These are phyloP conservation scores for Ictalurus punctatus DNA, from an alignment of 2,113 vertebrate species.

Conservation along the genomic window DNA sequence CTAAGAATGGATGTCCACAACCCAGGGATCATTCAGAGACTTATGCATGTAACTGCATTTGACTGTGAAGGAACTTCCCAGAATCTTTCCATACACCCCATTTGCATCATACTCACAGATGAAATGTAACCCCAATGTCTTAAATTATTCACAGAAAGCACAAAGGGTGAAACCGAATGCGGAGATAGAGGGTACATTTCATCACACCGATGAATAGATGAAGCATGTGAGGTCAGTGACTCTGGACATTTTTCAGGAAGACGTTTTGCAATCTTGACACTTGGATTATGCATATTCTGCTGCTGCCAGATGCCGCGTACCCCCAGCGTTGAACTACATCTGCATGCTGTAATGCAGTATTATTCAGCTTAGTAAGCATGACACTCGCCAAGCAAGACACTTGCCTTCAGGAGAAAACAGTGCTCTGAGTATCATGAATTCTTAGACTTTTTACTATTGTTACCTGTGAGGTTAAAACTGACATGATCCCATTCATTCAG, in stretches of 20 bases:
- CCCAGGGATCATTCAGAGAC: neutral
- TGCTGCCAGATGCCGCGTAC: neutral
- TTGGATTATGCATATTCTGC: neutral
- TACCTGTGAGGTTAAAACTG: neutral
- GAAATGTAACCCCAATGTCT: neutral
- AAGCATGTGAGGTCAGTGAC: neutral
- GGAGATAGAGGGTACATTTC: neutral
- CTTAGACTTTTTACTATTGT: neutral
- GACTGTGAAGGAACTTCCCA: neutral
- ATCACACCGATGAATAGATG: conserved; percentile 9
- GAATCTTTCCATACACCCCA: neutral
- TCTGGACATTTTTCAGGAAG: neutral
- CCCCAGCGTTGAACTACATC: neutral
- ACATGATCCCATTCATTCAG: neutral
- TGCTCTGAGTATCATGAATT: conserved; percentile 2
- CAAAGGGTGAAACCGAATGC: conserved; percentile 43
- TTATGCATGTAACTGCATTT: neutral
- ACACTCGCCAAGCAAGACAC: neutral
- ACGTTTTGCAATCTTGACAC: neutral
- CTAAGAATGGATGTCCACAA: neutral
- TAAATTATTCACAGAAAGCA: conserved; percentile 42
- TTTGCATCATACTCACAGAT: conserved; percentile 14
- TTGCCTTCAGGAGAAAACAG: conserved; percentile 4
- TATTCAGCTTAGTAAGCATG: conserved; percentile 18
- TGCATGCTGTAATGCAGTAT: neutral